phyloP scores from a whole-genome alignment of 2,888 invertebrate species.

The Nesidiocoris tenuis region DNA sequence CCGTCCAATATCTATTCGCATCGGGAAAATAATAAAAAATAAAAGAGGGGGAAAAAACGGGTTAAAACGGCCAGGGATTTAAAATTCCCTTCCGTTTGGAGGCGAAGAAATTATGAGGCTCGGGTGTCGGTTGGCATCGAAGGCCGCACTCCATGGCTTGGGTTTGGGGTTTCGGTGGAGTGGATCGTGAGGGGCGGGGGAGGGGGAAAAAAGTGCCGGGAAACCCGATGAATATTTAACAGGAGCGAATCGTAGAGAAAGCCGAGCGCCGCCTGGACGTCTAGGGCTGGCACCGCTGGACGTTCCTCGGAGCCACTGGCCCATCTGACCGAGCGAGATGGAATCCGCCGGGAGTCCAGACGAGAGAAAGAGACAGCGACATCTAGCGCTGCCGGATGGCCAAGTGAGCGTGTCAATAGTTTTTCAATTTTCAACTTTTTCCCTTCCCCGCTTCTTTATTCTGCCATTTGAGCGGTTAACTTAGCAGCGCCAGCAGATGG shows the following conservation, averaged over 20 bases:
- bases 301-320: neutral
- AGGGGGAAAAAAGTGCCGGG: neutral
- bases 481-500: no score
- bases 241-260: constrained; percentile 2
- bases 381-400: neutral
- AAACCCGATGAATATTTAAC: constrained; percentile 11
- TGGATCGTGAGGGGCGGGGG: neutral
- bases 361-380: neutral
- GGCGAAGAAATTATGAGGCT: neutral
- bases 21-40: no score
- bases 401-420: neutral
- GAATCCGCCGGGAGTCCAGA: neutral
- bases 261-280: neutral
- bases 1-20: neutral
- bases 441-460: neutral
- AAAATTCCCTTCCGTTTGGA: neutral
- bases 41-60: neutral
- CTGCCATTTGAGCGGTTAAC: neutral
- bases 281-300: neutral
- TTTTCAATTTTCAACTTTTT: neutral
- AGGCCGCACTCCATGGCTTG: no score
- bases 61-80: neutral
- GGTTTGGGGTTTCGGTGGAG: neutral
- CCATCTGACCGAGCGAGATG: neutral
- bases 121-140: neutral